Evolutionary conservation across 2,113 vertebrate species (phyloP).

Genomic region (Speoplatyrhinus poulsoni): DNA sequence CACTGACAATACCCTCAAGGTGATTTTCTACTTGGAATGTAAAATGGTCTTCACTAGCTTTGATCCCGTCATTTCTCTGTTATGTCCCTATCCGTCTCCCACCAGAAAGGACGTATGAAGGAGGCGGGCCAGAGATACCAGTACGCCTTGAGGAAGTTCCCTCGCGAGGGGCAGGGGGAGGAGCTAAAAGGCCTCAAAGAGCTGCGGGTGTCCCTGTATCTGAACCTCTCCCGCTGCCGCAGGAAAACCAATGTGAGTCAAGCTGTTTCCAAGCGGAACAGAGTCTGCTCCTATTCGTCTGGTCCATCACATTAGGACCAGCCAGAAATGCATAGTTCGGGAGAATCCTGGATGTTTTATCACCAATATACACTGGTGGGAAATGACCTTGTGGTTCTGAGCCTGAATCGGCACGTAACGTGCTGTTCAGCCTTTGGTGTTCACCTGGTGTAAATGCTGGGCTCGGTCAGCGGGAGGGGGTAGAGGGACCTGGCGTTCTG

Average conservation of each 20-base stretch:
- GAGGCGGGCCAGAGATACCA: conserved; percentile 97
- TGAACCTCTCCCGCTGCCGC: conserved; percentile 94
- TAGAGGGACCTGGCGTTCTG: no score
- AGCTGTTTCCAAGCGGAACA: not conserved
- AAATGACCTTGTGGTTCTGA: not conserved
- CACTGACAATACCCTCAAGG: no score
- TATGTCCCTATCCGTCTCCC: conserved; percentile 15
- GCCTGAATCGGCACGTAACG: conserved; percentile 14
- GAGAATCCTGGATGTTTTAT: no score
- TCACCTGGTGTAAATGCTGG: no score
- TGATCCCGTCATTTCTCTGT: not conserved
- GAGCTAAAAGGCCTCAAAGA: conserved; percentile 93
- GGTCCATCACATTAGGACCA: no score
- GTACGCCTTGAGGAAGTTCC: conserved; percentile 93
- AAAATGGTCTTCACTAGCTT: no score
- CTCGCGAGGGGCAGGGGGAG: conserved; percentile 90
- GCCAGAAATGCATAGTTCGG: no score
- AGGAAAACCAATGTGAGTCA: conserved; percentile 93
- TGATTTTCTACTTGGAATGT: no score
- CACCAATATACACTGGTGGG: not conserved
- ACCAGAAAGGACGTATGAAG: conserved; percentile 97
- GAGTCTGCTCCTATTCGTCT: no score
- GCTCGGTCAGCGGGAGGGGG: no score
- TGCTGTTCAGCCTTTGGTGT: conserved; percentile 10
- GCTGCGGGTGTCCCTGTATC: conserved; percentile 90